Evolutionary conservation across 2,888 invertebrate species (phyloP), one percentile per base, ranked within the genome.

Genomic region (Hypsopygia costalis): DNA sequence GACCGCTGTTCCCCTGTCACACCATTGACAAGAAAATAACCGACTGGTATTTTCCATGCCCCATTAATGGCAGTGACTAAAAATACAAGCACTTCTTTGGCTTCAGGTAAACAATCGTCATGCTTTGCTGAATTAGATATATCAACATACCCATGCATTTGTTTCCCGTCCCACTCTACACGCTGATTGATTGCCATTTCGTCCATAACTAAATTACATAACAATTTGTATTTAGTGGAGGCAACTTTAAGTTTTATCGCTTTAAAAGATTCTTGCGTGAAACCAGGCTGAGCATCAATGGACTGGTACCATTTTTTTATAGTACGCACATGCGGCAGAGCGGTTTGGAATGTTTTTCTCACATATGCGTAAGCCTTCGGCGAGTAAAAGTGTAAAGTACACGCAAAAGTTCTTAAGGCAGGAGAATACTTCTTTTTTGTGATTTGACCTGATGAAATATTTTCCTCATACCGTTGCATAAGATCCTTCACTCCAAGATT

Each of bases 281-380:
- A 66, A 2, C 71, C 69, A 3, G 71, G 66, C 3, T 55, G 35
- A 3, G 55, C 63, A 45, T 69, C 52, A 16, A 69, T 44, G 6
- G 45, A 47, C 21, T 46, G 33, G 34, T 63, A 69, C 73, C 70
- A 76, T 27, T 54, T 63, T 27, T 55, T 46, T 6, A 73, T 52
- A 1, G 63, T 69, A 10, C 49, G 49, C 4, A 46, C 40, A 46
- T 62, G 60, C 12, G 73, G 70, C 10, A 69, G 42, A 38, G 44
- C 44, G 4, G 55, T 55, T 8, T 61, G 43, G 47, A 68, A 75
- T 31, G 48, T 52, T 49, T 64, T 41, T 44, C 72, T 38, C 1
- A 71, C 62, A 49, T 63, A 73, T 8, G 53, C 39, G 41, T 72
- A 69, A 1, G 59, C 70, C 45, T 55, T 59, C n/a, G 61, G 57